Evolutionary conservation across 2,888 invertebrate genomes (phyloP), one percentile per base, ranked within the genome.

Genomic region (Pyrgus malvae): DNA sequence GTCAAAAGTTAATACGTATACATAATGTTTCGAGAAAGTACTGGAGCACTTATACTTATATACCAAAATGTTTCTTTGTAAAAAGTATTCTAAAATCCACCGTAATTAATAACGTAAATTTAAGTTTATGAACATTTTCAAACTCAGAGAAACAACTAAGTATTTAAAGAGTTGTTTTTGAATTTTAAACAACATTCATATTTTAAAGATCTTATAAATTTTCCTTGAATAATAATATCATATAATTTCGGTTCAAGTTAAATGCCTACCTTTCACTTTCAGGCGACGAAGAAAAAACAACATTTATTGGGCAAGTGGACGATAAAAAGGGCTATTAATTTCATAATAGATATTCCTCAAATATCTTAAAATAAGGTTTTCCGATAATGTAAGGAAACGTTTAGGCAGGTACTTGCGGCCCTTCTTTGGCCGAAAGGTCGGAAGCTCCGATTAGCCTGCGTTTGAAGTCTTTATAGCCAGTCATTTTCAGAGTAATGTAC

Each of bases 391-490:
- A 77, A 77, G 76, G 76, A 75, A 82, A 74, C 76, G 72, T 78
- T 80, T 78, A 69, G 69, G 69, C 72, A 78, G 74, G 76, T 79
- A 80, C 80, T 82, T 73, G 75, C 66, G 70, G 73, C 67, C 77
- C 75, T 80, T 77, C 78, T 78, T 79, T 70, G 68, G 66, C 71
- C 76, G 66, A 80, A 85, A 85, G 88, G 88, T 85, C 86, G 87
- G 84, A 86, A 87, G 84, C 79, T 79, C 73, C 84, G 86, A 88
- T 88, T 88, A 88, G 86, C 78, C 78, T 77, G 80, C 86, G 83
- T 84, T 87, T 86, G 85, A 87, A 80, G 84, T 86, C 85, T 85
- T 87, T 88, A 87, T 84, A 72, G 82, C 78, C 78, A 79, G 80
- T 78, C 83, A 83, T 87, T 85, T 78, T 75, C 77, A 72, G 74